These are phyloP conservation scores for Eupithecia subumbrata DNA, from an alignment of 2,888 invertebrate species.

Conservation along the genomic window DNA sequence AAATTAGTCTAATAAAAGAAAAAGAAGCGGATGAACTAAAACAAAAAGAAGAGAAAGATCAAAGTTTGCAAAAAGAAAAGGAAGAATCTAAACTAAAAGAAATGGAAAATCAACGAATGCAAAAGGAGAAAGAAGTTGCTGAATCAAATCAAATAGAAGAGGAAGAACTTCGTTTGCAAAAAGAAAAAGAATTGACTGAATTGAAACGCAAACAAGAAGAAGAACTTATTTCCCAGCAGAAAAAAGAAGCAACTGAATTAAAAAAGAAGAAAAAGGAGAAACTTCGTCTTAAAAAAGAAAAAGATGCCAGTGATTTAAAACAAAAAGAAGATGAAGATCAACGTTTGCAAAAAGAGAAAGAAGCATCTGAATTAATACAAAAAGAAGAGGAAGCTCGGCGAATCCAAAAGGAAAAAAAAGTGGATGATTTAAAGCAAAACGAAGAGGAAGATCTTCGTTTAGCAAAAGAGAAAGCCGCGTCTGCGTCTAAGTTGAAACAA, in stretches of 20 bases:
- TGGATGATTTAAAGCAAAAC: constrained; percentile 36
- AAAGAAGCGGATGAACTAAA: constrained; percentile 16
- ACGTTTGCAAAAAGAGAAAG: constrained; percentile 13
- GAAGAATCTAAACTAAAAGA: background rate
- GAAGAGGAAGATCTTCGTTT: constrained; percentile 17
- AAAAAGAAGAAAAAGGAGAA: background rate
- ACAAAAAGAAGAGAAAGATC: background rate
- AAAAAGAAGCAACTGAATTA: background rate
- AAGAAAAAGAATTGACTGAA: constrained; percentile 1
- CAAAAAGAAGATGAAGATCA: constrained; percentile 1
- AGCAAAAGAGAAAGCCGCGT: constrained; percentile 9
- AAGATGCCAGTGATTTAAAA: background rate
- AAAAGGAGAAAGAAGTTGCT: background rate
- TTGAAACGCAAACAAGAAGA: constrained; percentile 12
- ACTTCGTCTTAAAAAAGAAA: background rate
- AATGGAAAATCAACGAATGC: background rate
- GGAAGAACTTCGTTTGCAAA: background rate
- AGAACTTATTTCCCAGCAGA: background rate
- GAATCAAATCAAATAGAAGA: constrained; percentile 36
- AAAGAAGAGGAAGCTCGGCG: background rate
- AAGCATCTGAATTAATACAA: background rate
- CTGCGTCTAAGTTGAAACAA: background rate
- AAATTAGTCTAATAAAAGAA: constrained; percentile 9
- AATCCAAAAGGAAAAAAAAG: constrained; percentile 13
- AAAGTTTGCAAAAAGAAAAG: constrained; percentile 15